A percentile compares a stretch with the other conserved stretches of the same genome.
These are phyloP conservation scores for Geopemphigus sp. DNA, from an alignment of 1,140 invertebrate species.

Conservation along the genomic window DNA sequence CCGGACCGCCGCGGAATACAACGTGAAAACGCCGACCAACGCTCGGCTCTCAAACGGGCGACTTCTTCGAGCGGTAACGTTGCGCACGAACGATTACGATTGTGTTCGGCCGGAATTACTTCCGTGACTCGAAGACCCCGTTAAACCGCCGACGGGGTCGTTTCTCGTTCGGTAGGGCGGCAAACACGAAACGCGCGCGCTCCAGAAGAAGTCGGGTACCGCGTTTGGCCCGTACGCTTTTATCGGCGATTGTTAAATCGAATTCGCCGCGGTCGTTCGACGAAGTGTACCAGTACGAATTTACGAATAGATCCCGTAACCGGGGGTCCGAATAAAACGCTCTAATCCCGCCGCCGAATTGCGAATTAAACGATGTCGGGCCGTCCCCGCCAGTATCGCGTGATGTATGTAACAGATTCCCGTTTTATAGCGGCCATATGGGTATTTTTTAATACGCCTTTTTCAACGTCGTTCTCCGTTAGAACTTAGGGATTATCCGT, in stretches of 20 bases:
- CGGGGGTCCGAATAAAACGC: constrained; percentile 16
- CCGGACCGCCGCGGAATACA: too few relatives aligned
- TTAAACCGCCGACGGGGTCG: too few relatives aligned
- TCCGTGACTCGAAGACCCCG: too few relatives aligned
- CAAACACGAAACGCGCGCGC: too few relatives aligned
- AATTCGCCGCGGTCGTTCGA: background rate
- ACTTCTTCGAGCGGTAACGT: too few relatives aligned
- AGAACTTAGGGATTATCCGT: constrained; percentile 40
- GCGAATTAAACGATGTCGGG: constrained; percentile 37
- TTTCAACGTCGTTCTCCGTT: constrained; percentile 12
- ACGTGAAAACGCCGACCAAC: too few relatives aligned
- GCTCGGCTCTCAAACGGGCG: too few relatives aligned
- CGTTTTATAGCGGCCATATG: constrained; percentile 31
- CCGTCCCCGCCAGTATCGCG: background rate
- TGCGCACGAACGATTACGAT: too few relatives aligned
- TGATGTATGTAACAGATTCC: constrained; percentile 5
- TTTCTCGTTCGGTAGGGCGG: too few relatives aligned
- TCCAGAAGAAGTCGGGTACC: too few relatives aligned
- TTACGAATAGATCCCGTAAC: constrained; percentile 16
- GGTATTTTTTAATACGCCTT: constrained; percentile 13
- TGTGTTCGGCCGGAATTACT: too few relatives aligned
- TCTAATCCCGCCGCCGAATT: constrained; percentile 39
- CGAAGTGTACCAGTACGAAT: background rate
- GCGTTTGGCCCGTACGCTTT: too few relatives aligned
- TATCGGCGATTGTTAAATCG: background rate